Evolutionary conservation across 2,797 vertebrate species (phyloP), one percentile per base, ranked within the genome.

Genomic region (Clarias fuscus): DNA sequence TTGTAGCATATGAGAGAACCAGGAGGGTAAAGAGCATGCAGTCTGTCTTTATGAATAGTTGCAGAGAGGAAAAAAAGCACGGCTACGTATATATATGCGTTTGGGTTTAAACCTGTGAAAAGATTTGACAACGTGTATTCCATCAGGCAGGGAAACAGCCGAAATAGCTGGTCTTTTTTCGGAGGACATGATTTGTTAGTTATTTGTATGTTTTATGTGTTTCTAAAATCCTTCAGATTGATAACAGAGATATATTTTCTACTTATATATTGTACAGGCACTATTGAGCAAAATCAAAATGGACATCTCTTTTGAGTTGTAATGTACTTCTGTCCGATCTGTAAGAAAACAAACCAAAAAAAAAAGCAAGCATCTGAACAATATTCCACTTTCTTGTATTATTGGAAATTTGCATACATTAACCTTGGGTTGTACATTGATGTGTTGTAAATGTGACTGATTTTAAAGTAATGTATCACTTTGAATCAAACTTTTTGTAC

Each of bases 111-210:
- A 81, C 78, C 77, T 62, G 77, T 70, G 65, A 89, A 40, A 84
- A 85, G 83, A 85, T 79, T 37, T 20, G 80, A 86, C 64, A 68
- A 87, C 65, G 73, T 82, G 87, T 85, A 58, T 82, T 82, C 82
- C 84, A 68, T 84, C 88, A 73, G 93, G 92, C 88, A 82, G 91
- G 82, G 88, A 88, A 84, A 94, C 87, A 93, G 91, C 97, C 95
- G 95, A 97, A 97, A 97, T 95, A 96, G 97, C 97, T 96, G 97
- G 97, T 96, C 96, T 96, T 97, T 97, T 97, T 97, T 97, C 95
- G 95, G 97, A 95, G 92, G 93, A 93, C 90, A 94, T 95, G 94
- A 94, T 93, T 92, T 91, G 91, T 94, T 88, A 91, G 90, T 94
- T 90, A 96, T 97, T 96, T 97, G 93, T 98, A 95, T 95, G 96